These are phyloP conservation scores for Myotis brandtii DNA, from an alignment of 2,113 vertebrate genomes.

Conservation along the genomic window DNA sequence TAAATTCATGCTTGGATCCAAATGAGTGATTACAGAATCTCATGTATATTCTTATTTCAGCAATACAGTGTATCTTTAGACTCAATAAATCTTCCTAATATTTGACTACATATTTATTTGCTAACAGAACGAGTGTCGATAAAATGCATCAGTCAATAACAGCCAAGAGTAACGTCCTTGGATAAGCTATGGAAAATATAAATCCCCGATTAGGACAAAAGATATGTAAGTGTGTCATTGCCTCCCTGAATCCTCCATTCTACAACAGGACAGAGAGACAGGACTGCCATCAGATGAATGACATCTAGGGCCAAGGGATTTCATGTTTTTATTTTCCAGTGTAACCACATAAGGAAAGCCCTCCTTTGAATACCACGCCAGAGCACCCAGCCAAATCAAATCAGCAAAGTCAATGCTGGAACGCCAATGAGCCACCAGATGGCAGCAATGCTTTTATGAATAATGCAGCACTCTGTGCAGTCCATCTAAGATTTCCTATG, in stretches of 20 bases:
- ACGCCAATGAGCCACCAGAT: constrained; percentile 89
- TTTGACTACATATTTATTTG: constrained; percentile 75
- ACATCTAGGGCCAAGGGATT: background rate
- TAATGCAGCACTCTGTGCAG: constrained; percentile 82
- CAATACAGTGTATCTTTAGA: constrained; percentile 61
- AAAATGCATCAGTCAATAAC: constrained; percentile 6
- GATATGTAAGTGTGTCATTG: background rate
- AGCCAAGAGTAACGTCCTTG: constrained; percentile 55
- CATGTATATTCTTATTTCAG: constrained; percentile 64
- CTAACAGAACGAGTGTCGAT: constrained; percentile 47
- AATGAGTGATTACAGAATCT: constrained; percentile 62
- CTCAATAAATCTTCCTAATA: constrained; percentile 66
- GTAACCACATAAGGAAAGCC: background rate
- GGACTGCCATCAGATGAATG: background rate
- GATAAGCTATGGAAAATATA: constrained; percentile 45
- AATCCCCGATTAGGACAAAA: constrained; percentile 48
- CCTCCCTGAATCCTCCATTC: background rate
- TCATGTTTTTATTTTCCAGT: background rate
- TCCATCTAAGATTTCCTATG: constrained; percentile 76
- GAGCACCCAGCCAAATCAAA: constrained; percentile 56
- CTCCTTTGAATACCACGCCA: constrained; percentile 8
- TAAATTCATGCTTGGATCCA: constrained; percentile 63
- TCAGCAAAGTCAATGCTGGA: constrained; percentile 64
- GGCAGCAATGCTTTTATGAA: constrained; percentile 93
- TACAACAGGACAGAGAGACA: background rate